Evolutionary conservation across 2,113 vertebrate genomes (phyloP).

Genomic region (Xenopus laevis): DNA sequence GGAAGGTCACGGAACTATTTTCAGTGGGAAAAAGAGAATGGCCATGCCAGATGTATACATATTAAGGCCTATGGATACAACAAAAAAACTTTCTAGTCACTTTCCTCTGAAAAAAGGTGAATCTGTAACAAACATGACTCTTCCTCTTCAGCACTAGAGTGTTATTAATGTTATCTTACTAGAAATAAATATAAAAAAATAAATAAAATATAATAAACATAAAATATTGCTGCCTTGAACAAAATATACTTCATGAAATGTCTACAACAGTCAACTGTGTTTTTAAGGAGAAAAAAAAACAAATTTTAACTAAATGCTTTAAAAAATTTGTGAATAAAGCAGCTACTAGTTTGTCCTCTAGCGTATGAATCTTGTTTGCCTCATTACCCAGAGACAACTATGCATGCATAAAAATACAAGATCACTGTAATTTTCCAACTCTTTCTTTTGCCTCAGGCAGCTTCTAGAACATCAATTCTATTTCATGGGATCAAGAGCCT

Average conservation of each 20-base stretch:
- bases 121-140: neutral
- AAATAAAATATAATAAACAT: no score
- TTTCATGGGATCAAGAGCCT: conserved; percentile 13
- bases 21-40: no score
- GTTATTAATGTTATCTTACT: no score
- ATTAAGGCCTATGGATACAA: no score
- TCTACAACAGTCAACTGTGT: neutral
- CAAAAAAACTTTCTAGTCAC: no score
- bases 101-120: no score
- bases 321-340: conserved; percentile 19
- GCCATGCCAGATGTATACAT: no score
- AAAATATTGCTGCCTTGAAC: no score
- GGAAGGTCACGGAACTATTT: no score
- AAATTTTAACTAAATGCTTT: neutral
- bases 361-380: conserved; percentile 19
- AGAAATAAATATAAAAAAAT: no score
- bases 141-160: no score
- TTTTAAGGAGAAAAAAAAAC: conserved; percentile 4
- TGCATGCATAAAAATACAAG: conserved; percentile 31
- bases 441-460: conserved; percentile 18
- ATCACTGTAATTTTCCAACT: conserved; percentile 19
- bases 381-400: conserved; percentile 33
- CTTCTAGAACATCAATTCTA: conserved; percentile 13
- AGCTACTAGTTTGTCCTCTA: conserved; percentile 21
- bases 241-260: neutral